Evolutionary conservation across 2,888 invertebrate genomes (phyloP).

Genomic region (Tachina lurida): DNA sequence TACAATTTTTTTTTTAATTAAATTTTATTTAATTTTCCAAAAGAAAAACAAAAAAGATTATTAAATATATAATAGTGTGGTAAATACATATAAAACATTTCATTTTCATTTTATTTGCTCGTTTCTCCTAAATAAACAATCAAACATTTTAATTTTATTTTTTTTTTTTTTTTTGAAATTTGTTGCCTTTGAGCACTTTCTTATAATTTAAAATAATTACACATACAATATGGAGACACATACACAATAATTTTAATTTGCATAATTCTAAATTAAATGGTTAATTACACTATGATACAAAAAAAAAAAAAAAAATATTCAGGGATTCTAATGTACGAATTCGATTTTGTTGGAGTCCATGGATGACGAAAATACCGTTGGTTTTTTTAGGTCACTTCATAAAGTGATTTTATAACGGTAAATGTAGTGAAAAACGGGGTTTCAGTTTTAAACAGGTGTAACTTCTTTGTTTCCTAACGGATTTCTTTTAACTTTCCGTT

Average conservation of each 20-base stretch:
- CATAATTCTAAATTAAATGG: slow-evolving; percentile 5
- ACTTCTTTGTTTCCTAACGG: no score
- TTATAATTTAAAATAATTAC: slow-evolving; percentile 10
- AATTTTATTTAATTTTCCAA: slow-evolving; percentile 42
- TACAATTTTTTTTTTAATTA: slow-evolving; percentile 13
- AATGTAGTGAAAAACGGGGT: no score
- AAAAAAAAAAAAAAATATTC: no score
- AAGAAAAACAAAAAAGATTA: slow-evolving; percentile 48
- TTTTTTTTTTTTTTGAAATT: not conserved
- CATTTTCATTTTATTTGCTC: slow-evolving; percentile 8
- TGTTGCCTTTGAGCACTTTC: not conserved
- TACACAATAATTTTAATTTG: slow-evolving; percentile 35
- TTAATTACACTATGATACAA: no score
- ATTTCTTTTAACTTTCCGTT: no score
- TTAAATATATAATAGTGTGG: slow-evolving; percentile 49
- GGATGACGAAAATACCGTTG: no score
- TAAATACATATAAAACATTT: slow-evolving; percentile 66
- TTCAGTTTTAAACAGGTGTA: no score
- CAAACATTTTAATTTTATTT: not conserved
- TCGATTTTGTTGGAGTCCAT: no score
- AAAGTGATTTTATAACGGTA: no score
- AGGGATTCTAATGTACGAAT: no score
- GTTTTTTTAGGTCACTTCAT: no score
- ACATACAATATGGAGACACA: slow-evolving; percentile 34
- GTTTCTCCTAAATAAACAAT: slow-evolving; percentile 22